Percentiles rank a stretch among this genome's conserved stretches.
Evolutionary conservation across 1,140 invertebrate species (phyloP).

Genomic region (Tetragonula clypearis): DNA sequence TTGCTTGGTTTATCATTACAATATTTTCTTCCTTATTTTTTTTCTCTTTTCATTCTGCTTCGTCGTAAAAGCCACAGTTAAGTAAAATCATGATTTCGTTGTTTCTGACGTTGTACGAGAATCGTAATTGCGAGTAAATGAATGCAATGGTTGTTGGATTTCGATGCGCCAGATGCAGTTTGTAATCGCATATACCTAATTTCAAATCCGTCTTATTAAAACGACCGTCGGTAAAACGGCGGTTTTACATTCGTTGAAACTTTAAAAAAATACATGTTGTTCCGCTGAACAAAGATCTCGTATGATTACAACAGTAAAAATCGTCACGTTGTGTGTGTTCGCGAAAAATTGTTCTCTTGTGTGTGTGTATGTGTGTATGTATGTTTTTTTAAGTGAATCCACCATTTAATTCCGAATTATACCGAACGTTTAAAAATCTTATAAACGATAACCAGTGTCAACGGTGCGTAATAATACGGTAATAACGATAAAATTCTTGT

Average conservation of each 20-base stretch:
- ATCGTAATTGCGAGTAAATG: slow-evolving; percentile 27
- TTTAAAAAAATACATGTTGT: slow-evolving; percentile 39
- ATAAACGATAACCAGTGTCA: slow-evolving; percentile 12
- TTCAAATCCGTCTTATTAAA: slow-evolving; percentile 34
- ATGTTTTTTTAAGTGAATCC: slow-evolving; percentile 6
- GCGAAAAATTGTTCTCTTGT: neutral
- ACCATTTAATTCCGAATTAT: slow-evolving; percentile 5
- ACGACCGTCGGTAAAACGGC: neutral
- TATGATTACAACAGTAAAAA: slow-evolving; percentile 46
- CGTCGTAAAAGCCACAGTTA: slow-evolving; percentile 8
- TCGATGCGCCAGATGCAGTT: slow-evolving; percentile 31
- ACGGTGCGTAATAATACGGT: slow-evolving; percentile 8
- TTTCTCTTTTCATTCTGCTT: neutral
- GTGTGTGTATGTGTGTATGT: no score
- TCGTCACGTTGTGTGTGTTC: slow-evolving; percentile 15
- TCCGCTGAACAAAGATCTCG: slow-evolving; percentile 42
- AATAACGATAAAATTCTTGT: slow-evolving; percentile 23
- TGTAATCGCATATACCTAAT: slow-evolving; percentile 13
- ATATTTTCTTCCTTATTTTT: neutral
- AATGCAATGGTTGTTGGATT: slow-evolving; percentile 24
- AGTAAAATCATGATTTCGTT: slow-evolving; percentile 43
- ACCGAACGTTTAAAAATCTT: slow-evolving; percentile 31
- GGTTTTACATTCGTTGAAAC: slow-evolving; percentile 20
- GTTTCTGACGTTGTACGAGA: slow-evolving; percentile 35
- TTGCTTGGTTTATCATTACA: neutral